Conservation (phyloP, 2,797 vertebrate species). For the Eutrigla gurnardus region DNA sequence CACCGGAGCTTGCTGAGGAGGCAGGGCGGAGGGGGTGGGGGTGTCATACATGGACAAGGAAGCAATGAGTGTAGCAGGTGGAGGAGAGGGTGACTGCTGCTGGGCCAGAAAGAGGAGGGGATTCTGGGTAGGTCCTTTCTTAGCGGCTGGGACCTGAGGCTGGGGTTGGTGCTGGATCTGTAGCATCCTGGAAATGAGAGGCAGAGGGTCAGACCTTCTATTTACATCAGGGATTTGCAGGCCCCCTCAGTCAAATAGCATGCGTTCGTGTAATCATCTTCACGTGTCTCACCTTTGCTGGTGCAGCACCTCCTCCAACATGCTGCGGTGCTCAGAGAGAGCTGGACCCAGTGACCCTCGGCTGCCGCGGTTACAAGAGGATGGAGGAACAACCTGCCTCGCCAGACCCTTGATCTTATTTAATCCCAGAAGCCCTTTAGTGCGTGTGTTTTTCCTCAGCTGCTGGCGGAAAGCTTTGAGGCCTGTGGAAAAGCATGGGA, state of each 20-base stretch:
- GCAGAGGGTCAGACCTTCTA: conserved; percentile 25
- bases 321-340: conserved; percentile 86
- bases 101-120: conserved; percentile 81
- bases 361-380: conserved; percentile 87
- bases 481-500: conserved; percentile 79
- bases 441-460: conserved; percentile 92
- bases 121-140: conserved; percentile 85
- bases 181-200: conserved; percentile 87
- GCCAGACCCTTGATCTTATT: conserved; percentile 97
- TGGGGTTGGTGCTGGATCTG: conserved; percentile 93
- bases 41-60: conserved; percentile 74
- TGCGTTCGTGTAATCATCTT: background rate
- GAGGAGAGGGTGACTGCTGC: conserved; percentile 80
- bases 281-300: conserved; percentile 89
- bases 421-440: conserved; percentile 93
- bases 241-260: background rate
- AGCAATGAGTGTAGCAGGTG: conserved; percentile 70
- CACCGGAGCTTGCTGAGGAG: conserved; percentile 64
- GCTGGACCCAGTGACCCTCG: conserved; percentile 86
- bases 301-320: conserved; percentile 93
- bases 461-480: conserved; percentile 97
- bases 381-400: conserved; percentile 88
- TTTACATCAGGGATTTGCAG: background rate
- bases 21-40: conserved; percentile 71
- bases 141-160: conserved; percentile 80